A percentile compares a stretch with the other conserved stretches of the same genome.
Conservation (phyloP, 2,113 vertebrate genomes). For the Chinchilla lanigera region DNA sequence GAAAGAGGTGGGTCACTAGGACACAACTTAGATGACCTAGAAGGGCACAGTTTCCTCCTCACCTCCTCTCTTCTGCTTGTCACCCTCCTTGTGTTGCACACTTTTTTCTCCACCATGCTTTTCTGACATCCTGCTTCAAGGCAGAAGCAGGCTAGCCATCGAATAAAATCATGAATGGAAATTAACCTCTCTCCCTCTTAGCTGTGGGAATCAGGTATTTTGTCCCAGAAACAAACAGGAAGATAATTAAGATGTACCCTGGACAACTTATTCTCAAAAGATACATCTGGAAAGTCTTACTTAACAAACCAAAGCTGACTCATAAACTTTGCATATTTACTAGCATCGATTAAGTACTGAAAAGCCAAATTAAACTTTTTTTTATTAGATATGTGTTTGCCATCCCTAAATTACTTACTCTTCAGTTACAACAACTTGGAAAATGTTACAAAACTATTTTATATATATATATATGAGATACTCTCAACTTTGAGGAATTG, state of each 20-base stretch:
- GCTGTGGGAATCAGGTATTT: background rate
- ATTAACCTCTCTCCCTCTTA: background rate
- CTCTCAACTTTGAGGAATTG: background rate
- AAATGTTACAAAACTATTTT: background rate
- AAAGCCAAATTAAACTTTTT: background rate
- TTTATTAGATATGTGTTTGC: background rate
- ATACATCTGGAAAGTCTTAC: background rate
- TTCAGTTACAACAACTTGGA: background rate
- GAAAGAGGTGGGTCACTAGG: background rate
- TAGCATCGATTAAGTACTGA: background rate
- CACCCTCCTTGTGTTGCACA: background rate
- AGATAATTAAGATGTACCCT: background rate
- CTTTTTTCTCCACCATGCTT: background rate
- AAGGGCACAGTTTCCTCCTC: background rate
- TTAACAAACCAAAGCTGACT: background rate
- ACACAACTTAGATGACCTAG: too few relatives aligned
- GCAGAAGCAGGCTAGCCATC: background rate
- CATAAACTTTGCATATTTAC: background rate
- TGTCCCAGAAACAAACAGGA: background rate
- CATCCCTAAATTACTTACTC: background rate
- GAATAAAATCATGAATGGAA: background rate
- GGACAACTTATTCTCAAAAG: background rate
- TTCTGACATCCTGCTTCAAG: background rate
- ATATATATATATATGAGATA: background rate
- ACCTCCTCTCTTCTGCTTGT: too few relatives aligned